Conservation (phyloP, 2,888 invertebrate genomes). For the Scelioninae gen. 2 region DNA sequence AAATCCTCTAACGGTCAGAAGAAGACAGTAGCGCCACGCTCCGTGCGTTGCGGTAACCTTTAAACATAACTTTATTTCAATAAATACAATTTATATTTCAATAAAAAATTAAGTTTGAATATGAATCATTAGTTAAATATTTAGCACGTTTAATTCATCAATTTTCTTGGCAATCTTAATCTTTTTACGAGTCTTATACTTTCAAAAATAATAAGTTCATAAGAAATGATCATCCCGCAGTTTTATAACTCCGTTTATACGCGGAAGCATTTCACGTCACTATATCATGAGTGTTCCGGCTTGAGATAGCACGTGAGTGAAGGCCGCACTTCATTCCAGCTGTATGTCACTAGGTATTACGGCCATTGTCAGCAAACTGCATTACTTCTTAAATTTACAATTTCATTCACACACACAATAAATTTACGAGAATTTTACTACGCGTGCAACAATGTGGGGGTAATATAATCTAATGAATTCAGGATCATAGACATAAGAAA, state of each 20-base stretch:
- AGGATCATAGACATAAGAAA: conserved; percentile 1
- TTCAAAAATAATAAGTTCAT: neutral
- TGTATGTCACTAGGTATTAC: conserved; percentile 46
- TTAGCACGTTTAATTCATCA: too few species aligned
- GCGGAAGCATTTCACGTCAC: conserved; percentile 37
- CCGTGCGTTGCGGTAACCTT: too few species aligned
- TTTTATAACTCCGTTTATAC: conserved; percentile 33
- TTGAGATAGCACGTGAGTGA: conserved; percentile 36
- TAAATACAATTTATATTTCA: too few species aligned
- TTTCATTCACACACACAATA: conserved; percentile 26
- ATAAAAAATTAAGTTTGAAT: too few species aligned
- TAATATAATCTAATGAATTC: conserved; percentile 1
- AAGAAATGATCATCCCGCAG: conserved; percentile 9
- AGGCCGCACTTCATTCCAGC: conserved; percentile 39
- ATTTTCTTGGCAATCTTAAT: too few species aligned
- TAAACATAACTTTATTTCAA: too few species aligned
- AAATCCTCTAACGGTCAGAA: too few species aligned
- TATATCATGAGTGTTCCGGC: conserved; percentile 28
- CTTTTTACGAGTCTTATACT: too few species aligned
- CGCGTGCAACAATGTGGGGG: conserved; percentile 1
- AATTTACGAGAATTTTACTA: conserved; percentile 7
- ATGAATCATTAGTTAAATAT: too few species aligned
- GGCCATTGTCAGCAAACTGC: conserved; percentile 45
- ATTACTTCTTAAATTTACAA: conserved; percentile 29
- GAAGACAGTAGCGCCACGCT: too few species aligned